phyloP scores from a whole-genome alignment of 2,888 invertebrate species.

The Caenorhabditis sp. region DNA sequence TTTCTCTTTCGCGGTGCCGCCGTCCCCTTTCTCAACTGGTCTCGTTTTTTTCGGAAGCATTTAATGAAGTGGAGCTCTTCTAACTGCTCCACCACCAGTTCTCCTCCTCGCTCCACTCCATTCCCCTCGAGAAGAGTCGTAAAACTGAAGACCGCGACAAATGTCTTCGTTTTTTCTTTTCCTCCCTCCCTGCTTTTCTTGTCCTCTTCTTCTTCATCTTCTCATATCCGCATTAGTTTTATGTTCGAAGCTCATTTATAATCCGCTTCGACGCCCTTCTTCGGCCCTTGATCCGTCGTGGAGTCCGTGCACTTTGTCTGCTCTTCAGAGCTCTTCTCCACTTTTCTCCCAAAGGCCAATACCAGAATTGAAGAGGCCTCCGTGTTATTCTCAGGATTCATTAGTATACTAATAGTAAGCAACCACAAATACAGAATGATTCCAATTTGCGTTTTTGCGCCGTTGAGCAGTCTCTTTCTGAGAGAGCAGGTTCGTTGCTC shows the following conservation, averaged over 20 bases:
- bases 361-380: not conserved
- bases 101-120: slow-evolving; percentile 1
- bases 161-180: slow-evolving; percentile 15
- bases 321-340: not conserved
- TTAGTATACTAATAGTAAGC: not conserved
- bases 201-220: slow-evolving; percentile 13
- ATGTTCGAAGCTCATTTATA: slow-evolving; percentile 42
- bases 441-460: slow-evolving; percentile 1
- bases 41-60: slow-evolving; percentile 46
- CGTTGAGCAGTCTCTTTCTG: too few relatives aligned
- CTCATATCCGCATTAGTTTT: slow-evolving; percentile 27
- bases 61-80: slow-evolving; percentile 46
- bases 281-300: not conserved
- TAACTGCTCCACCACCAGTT: slow-evolving; percentile 6
- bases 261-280: slow-evolving; percentile 14
- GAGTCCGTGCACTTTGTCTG: slow-evolving; percentile 10
- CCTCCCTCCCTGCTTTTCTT: not conserved
- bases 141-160: slow-evolving; percentile 46
- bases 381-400: not conserved
- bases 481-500: not conserved
- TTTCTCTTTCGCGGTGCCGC: slow-evolving; percentile 12
- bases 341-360: not conserved
- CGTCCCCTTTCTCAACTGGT: slow-evolving; percentile 4
- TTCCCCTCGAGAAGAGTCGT: slow-evolving; percentile 36
- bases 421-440: not conserved